These are phyloP conservation scores for Chrysaora quinquecirrha DNA, from an alignment of 30 jellyfish, hydroid and myxozoan species.

Conservation along the genomic window DNA sequence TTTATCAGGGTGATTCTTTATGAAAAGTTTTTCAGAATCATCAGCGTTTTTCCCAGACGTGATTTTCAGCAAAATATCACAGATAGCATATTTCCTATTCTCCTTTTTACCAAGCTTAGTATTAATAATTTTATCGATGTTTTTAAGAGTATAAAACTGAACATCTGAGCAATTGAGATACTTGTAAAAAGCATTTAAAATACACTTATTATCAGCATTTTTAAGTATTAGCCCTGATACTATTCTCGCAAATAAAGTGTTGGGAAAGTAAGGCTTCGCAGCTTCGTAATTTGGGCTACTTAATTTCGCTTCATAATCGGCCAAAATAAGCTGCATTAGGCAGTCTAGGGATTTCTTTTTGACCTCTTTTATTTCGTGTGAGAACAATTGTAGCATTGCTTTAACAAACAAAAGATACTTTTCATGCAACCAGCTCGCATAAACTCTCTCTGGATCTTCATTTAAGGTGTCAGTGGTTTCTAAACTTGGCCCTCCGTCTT, in stretches of 20 bases:
- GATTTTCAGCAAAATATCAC: slow-evolving; percentile 20
- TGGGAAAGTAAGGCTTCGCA: slow-evolving; percentile 37
- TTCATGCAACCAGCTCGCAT: slow-evolving; percentile 58
- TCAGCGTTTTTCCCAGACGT: not conserved
- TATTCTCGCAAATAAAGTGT: slow-evolving; percentile 17
- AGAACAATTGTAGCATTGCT: slow-evolving; percentile 7
- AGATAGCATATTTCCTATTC: not conserved
- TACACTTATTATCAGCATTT: not conserved
- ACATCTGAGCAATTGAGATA: slow-evolving; percentile 37
- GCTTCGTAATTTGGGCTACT: slow-evolving; percentile 26
- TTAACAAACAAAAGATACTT: slow-evolving; percentile 36
- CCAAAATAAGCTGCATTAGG: slow-evolving; percentile 30
- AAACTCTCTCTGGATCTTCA: slow-evolving; percentile 45
- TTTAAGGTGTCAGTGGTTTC: not conserved
- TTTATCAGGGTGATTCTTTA: slow-evolving; percentile 7
- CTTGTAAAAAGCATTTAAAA: not conserved
- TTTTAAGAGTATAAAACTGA: slow-evolving; percentile 46
- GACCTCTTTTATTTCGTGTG: not conserved
- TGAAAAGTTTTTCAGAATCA: slow-evolving; percentile 13
- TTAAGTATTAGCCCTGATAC: slow-evolving; percentile 23
- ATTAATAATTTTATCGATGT: not conserved
- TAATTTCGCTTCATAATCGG: slow-evolving; percentile 52
- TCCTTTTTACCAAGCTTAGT: slow-evolving; percentile 12
- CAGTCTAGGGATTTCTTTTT: slow-evolving; percentile 20
- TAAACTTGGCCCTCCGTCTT: not conserved